A percentile compares a stretch with the other conserved stretches of the same genome.
These are phyloP conservation scores for Brachionus sp. DNA, from an alignment of 1,140 invertebrate genomes.

Conservation along the genomic window DNA sequence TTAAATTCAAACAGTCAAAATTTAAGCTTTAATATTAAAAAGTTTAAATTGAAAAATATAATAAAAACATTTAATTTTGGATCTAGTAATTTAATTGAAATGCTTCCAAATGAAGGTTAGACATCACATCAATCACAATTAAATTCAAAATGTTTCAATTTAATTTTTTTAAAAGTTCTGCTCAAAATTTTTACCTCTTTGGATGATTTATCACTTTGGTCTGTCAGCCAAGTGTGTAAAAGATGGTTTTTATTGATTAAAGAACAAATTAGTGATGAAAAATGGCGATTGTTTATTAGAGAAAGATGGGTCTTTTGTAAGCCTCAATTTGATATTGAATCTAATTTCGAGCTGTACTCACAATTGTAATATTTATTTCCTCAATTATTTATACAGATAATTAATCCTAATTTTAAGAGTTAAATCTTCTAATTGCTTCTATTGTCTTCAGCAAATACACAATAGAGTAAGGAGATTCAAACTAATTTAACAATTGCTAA, in stretches of 20 bases:
- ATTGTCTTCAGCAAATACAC: slow-evolving; percentile 37
- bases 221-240: slow-evolving; percentile 76
- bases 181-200: slow-evolving; percentile 80
- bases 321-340: slow-evolving; percentile 66
- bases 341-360: slow-evolving; percentile 73
- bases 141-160: neutral
- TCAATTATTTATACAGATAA: slow-evolving; percentile 10
- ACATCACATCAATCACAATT: neutral
- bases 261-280: slow-evolving; percentile 69
- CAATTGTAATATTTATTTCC: slow-evolving; percentile 60
- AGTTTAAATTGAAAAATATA: slow-evolving; percentile 44
- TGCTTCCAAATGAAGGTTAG: slow-evolving; percentile 20
- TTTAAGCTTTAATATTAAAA: slow-evolving; percentile 31
- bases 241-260: slow-evolving; percentile 76
- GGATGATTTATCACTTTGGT: slow-evolving; percentile 84
- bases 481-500: neutral
- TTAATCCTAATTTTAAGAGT: slow-evolving; percentile 37
- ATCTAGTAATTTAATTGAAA: neutral
- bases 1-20: slow-evolving; percentile 47
- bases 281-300: slow-evolving; percentile 73
- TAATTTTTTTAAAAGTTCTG: slow-evolving; percentile 67
- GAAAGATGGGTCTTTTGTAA: slow-evolving; percentile 77
- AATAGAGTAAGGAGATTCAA: slow-evolving; percentile 1
- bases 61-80: neutral
- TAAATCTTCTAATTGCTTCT: slow-evolving; percentile 45